Evolutionary conservation across 2,888 invertebrate genomes (phyloP), one percentile per base, ranked within the genome.

Genomic region (Cyclophora punctaria): DNA sequence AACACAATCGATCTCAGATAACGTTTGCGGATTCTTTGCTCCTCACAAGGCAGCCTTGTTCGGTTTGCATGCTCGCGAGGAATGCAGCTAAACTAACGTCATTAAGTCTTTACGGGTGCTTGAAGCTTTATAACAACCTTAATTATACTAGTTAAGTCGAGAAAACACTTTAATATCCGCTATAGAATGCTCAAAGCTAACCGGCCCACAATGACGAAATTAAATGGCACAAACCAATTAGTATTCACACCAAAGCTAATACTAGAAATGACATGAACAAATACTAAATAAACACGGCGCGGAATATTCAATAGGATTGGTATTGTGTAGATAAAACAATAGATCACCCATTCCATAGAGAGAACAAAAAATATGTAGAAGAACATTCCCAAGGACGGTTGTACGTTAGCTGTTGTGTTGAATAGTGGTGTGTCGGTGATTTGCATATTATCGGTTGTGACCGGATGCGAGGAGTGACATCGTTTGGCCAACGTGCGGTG

Each of bases 361-460:
- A 56, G 54, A 49, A 51, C 55, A 58, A 63, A 64, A 67, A 63
- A 64, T 63, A 64, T 67, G 64, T 55, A 48, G 58, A 65, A 60
- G 64, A 66, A 64, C 65, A 68, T 67, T 69, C 66, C 67, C 81
- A 80, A 79, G 80, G 78, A 71, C 78, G 72, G 64, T 64, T 63
- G 73, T 69, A 70, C 73, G 65, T 69, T 66, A 66, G 69, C 68
- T 63, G 60, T 20, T 20, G 20, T 20, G 65, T 70, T 67, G 66
- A 70, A 74, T 72, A 67, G 70, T 72, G 73, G 71, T 66, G 63
- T 63, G 46, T 7, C 45, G n/a, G 3, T 66, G 66, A 83, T 84
- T 85, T 78, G 76, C 83, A 86, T 84, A 78, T 71, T 84, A 78
- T 71, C 55, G 61, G 67, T 71, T 73, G 71, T 66, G 80, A 71